Conservation (phyloP, 1,140 invertebrate species). For the Chlorops oryzae region DNA sequence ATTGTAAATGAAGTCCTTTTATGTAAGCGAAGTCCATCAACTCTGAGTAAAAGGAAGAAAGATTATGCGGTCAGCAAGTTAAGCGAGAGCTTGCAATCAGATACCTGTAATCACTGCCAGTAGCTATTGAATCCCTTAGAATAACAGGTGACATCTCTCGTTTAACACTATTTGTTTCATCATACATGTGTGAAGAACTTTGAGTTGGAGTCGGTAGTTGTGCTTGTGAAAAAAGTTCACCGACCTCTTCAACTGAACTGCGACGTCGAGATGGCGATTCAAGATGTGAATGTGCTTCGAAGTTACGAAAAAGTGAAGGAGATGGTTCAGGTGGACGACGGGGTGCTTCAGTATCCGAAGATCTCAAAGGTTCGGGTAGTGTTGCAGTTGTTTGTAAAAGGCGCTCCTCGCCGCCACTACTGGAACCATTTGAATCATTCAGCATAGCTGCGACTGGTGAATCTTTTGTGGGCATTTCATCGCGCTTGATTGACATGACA, state of each 20-base stretch:
- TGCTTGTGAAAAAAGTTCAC: too few species aligned
- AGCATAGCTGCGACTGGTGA: constrained; percentile 42
- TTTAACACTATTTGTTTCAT: not conserved
- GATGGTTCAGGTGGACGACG: constrained; percentile 18
- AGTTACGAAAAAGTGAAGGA: too few species aligned
- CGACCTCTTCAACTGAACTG: too few species aligned
- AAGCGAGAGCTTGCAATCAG: not conserved
- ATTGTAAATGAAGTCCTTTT: constrained; percentile 57
- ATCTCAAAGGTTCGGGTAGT: not conserved
- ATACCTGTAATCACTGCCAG: constrained; percentile 42
- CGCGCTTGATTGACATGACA: constrained; percentile 42
- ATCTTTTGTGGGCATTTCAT: constrained; percentile 27
- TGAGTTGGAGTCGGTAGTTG: too few species aligned
- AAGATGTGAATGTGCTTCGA: too few species aligned
- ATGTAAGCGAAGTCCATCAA: constrained; percentile 44
- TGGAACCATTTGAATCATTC: constrained; percentile 42
- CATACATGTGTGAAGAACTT: not conserved
- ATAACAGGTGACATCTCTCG: constrained; percentile 37
- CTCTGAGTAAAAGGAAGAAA: constrained; percentile 26
- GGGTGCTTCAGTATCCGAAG: constrained; percentile 1
- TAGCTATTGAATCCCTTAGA: constrained; percentile 32
- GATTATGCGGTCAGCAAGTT: not conserved
- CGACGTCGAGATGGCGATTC: too few species aligned
- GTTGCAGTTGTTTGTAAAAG: constrained; percentile 11
- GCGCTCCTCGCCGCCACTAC: constrained; percentile 37